phyloP scores from a whole-genome alignment of 2,113 vertebrate genomes.

The Pteronura brasiliensis region DNA sequence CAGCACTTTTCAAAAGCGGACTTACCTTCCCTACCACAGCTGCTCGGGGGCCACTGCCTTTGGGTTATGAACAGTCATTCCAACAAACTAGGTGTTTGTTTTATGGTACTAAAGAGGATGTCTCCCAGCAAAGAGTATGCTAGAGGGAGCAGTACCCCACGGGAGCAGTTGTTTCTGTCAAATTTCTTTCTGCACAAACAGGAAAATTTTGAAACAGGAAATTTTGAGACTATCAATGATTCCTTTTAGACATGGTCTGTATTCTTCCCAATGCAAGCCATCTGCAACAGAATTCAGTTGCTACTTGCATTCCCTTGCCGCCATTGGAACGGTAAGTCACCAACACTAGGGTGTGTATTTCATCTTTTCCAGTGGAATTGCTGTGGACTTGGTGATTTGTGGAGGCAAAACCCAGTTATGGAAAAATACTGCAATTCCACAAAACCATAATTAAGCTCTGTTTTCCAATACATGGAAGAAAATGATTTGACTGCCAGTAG shows the following conservation, averaged over 20 bases:
- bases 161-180: not conserved
- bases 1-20: not conserved
- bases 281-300: not conserved
- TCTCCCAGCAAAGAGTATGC: not conserved
- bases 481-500: slow-evolving; percentile 35
- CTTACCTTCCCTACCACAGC: not conserved
- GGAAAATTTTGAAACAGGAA: slow-evolving; percentile 1
- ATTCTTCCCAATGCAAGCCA: not conserved
- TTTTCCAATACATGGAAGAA: slow-evolving; percentile 1
- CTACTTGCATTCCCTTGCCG: not conserved
- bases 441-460: not conserved
- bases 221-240: slow-evolving; percentile 8
- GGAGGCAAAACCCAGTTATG: not conserved
- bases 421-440: not conserved
- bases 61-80: not conserved
- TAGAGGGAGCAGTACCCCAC: not conserved
- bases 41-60: not conserved
- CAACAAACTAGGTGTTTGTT: not conserved
- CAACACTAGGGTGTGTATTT: not conserved
- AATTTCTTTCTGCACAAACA: slow-evolving; percentile 20
- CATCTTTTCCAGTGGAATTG: not conserved
- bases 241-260: not conserved
- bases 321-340: not conserved
- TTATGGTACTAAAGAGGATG: not conserved
- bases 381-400: not conserved